Evolutionary conservation across 1,140 invertebrate species (phyloP), one percentile per base, ranked within the genome.

Genomic region (Pogonus chalceus): DNA sequence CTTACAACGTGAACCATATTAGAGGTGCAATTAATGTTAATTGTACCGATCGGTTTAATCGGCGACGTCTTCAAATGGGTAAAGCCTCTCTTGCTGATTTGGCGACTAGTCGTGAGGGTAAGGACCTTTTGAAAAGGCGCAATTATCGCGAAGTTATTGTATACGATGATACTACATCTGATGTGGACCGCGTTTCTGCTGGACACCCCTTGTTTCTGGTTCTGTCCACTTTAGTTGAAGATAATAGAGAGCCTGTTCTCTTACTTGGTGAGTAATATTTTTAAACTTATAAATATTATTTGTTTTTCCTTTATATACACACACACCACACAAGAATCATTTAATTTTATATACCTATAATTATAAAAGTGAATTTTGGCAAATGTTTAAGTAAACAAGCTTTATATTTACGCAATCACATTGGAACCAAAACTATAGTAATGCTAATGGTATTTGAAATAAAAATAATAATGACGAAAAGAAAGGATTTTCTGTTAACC

Each of bases 11-110:
- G 23, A 79, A 77, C 58, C 87, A 90, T 66, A 79, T 89, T 31
- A 70, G 73, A 21, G 83, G 84, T 14, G 81, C 86, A 16, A 79
- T 88, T 53, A 88, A 88, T 69, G 76, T 89, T 20, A 86, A 85
- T 66, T 87, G 85, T 64, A 79, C 81, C 1, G 86, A 88, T 66
- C 70, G 85, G 26, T 83, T 87, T 65, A 87, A 84, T 62, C 72
- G 83, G 35, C 73, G 80, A 57, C 68, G 85, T 20, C 71, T 89
- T 52, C 82, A 84, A 62, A 75, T 78, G 58, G 82, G 85, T 1
- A 83, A 82, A 60, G 80, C 80, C 1, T 76, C 74, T 1, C 67
- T 87, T 9, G 79, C 80, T 18, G 86, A 88, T 63, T 63, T 88
- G 53, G 80, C 84, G 0, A 78, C 77, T 10, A 76, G 76, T 22